phyloP scores from a whole-genome alignment of 2,113 vertebrate genomes.

The Telmatochromis sp. region DNA sequence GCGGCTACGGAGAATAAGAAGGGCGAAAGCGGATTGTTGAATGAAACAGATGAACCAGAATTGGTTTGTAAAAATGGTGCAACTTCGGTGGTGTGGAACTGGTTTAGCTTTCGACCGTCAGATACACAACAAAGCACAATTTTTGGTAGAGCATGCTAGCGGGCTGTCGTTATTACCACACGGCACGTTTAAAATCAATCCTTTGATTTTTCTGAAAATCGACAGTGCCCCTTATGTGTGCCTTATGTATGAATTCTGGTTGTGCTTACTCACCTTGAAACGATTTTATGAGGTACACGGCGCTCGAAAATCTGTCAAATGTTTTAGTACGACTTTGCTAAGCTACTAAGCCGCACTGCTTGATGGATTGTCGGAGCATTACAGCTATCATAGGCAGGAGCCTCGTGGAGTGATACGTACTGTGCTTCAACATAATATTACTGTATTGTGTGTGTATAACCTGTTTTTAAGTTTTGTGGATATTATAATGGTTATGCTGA shows the following conservation, averaged over 20 bases:
- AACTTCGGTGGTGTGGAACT: not conserved
- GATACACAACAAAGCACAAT: not conserved
- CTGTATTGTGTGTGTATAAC: not conserved
- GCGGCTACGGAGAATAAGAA: accelerated
- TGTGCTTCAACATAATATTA: not conserved
- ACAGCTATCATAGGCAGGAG: not conserved
- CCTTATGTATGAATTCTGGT: not conserved
- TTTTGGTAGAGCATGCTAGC: not conserved
- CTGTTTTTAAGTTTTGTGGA: not conserved
- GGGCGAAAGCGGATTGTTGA: not conserved
- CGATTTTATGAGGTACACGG: not conserved
- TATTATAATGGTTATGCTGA: not conserved
- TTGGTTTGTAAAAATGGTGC: accelerated
- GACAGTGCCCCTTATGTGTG: not conserved
- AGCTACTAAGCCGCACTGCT: not conserved
- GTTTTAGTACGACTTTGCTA: not conserved
- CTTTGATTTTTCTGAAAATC: not conserved
- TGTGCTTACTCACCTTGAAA: not conserved
- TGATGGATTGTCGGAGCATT: not conserved
- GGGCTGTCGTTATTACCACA: accelerated
- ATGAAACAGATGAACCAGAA: not conserved
- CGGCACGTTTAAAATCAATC: not conserved
- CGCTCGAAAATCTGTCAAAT: not conserved
- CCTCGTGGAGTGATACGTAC: not conserved
- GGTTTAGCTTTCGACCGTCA: not conserved